Conservation (phyloP, 2,797 vertebrate genomes). For the Galagoides demidoff region DNA sequence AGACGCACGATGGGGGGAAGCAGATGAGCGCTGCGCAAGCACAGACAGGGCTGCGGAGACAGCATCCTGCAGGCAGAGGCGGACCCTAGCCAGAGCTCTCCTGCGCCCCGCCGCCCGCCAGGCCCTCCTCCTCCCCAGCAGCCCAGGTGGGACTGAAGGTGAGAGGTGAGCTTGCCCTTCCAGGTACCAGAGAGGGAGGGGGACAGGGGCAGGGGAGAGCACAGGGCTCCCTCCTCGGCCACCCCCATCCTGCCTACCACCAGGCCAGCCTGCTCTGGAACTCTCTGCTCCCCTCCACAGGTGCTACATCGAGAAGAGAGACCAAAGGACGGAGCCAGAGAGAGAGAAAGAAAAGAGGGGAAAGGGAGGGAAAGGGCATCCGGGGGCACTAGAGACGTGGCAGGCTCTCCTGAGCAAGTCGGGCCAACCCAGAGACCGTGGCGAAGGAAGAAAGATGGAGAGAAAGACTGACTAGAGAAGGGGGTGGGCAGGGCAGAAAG, state of each 20-base stretch:
- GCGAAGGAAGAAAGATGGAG: slow-evolving; percentile 77
- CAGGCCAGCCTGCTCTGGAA: slow-evolving; percentile 67
- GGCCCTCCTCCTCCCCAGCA: background rate
- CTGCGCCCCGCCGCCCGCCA: slow-evolving; percentile 31
- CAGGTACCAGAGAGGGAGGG: slow-evolving; percentile 83
- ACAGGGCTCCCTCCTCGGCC: slow-evolving; percentile 73
- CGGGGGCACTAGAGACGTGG: background rate
- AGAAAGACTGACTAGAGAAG: slow-evolving; percentile 65
- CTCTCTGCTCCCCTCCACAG: slow-evolving; percentile 58
- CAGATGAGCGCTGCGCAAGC: slow-evolving; percentile 94
- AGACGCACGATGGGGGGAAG: slow-evolving; percentile 88
- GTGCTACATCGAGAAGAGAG: slow-evolving; percentile 80
- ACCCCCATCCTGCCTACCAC: slow-evolving; percentile 53
- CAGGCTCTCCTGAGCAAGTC: slow-evolving; percentile 57
- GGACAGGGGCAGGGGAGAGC: slow-evolving; percentile 73
- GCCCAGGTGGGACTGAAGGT: background rate
- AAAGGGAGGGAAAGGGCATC: background rate
- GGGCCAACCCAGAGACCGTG: slow-evolving; percentile 74
- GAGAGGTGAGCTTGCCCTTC: slow-evolving; percentile 81
- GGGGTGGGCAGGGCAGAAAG: slow-evolving; percentile 48
- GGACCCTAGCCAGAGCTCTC: background rate
- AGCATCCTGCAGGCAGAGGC: slow-evolving; percentile 51
- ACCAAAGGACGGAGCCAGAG: slow-evolving; percentile 85
- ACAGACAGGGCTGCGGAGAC: slow-evolving; percentile 87
- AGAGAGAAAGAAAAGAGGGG: slow-evolving; percentile 72